A percentile compares a stretch with the other conserved stretches of the same genome.
Conservation (phyloP, 2,113 vertebrate species). For the Mungos mungo region DNA sequence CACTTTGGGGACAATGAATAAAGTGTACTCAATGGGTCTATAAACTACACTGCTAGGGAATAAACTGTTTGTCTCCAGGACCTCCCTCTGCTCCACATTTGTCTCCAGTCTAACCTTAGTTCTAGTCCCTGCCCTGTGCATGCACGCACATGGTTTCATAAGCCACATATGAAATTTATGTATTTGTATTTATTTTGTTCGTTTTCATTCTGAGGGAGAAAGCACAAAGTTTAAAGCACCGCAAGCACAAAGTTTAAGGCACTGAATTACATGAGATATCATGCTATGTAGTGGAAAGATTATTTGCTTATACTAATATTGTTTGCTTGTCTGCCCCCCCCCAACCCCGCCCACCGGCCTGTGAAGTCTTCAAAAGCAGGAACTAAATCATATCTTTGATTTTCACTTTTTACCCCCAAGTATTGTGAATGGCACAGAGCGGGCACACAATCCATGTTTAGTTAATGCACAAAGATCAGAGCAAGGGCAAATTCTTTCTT, state of each 20-base stretch:
- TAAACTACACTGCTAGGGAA: slow-evolving; percentile 22
- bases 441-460: not conserved
- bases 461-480: slow-evolving; percentile 10
- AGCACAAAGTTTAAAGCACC: not conserved
- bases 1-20: not conserved
- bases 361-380: slow-evolving; percentile 4
- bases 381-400: not conserved
- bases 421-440: not conserved
- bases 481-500: slow-evolving; percentile 24
- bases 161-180: slow-evolving; percentile 28
- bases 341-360: not conserved
- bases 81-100: not conserved
- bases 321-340: not conserved
- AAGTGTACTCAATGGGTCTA: not conserved
- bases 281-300: not conserved
- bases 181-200: slow-evolving; percentile 40
- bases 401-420: not conserved
- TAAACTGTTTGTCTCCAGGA: not conserved
- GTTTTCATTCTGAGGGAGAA: not conserved
- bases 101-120: not conserved
- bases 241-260: not conserved
- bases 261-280: not conserved
- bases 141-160: not conserved
- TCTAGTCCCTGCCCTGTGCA: not conserved
- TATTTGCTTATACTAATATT: slow-evolving; percentile 29